Conservation (phyloP, 1,140 invertebrate genomes). For the Phocides pigmalion region DNA sequence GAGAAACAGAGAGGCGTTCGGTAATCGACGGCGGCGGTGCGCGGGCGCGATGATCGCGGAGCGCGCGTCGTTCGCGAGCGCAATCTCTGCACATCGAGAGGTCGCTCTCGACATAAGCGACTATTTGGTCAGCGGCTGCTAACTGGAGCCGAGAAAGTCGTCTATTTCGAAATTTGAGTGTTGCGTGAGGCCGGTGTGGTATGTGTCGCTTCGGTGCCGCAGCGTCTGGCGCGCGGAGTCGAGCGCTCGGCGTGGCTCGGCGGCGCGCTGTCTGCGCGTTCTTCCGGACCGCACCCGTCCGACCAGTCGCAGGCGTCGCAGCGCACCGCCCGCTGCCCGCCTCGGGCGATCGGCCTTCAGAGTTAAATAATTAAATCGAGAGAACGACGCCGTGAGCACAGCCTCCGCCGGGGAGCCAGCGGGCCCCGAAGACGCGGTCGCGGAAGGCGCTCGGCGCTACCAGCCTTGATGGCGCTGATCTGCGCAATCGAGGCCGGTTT, state of each 20-base stretch:
- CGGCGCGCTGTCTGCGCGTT: slow-evolving; percentile 79
- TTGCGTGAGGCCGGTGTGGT: slow-evolving; percentile 70
- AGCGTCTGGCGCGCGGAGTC: slow-evolving; percentile 67
- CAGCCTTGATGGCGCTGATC: slow-evolving; percentile 79
- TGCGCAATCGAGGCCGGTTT: slow-evolving; percentile 79
- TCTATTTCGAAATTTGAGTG: slow-evolving; percentile 77
- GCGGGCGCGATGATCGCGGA: slow-evolving; percentile 34
- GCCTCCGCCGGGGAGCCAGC: slow-evolving; percentile 44
- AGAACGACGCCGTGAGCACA: slow-evolving; percentile 55
- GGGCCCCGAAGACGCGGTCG: slow-evolving; percentile 71
- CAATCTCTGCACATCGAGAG: slow-evolving; percentile 37
- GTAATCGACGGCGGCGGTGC: slow-evolving; percentile 30
- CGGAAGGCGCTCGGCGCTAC: slow-evolving; percentile 71
- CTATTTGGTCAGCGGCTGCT: slow-evolving; percentile 57
- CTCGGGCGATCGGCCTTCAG: slow-evolving; percentile 80
- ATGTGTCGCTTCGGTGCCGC: slow-evolving; percentile 77
- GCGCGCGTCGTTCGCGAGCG: slow-evolving; percentile 33
- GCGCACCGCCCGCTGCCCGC: slow-evolving; percentile 68
- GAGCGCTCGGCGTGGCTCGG: slow-evolving; percentile 68
- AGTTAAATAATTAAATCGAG: slow-evolving; percentile 79
- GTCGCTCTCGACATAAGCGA: slow-evolving; percentile 47
- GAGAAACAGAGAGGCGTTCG: slow-evolving; percentile 19
- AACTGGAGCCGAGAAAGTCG: slow-evolving; percentile 72
- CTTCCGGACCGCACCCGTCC: slow-evolving; percentile 78
- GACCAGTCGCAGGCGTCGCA: slow-evolving; percentile 79